Percentiles rank a stretch among this genome's conserved stretches.
These are phyloP conservation scores for Scaptomyza pallida DNA, from an alignment of 1,140 invertebrate species.

Conservation along the genomic window DNA sequence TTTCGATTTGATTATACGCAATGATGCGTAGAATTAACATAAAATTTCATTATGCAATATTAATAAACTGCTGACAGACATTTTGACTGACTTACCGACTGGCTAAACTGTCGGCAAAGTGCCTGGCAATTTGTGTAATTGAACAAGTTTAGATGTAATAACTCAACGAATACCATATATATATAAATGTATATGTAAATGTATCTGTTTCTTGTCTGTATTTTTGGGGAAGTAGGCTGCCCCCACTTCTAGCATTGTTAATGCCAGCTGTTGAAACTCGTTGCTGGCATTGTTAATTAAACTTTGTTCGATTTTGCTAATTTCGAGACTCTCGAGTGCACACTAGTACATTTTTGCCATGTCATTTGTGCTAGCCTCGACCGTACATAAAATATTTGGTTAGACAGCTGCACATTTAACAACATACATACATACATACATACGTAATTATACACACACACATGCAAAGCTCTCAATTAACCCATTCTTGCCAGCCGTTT, in stretches of 20 bases:
- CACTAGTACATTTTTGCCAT: conserved; percentile 53
- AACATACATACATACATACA: conserved; percentile 6
- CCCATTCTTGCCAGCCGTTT: conserved; percentile 49
- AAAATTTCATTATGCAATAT: conserved; percentile 83
- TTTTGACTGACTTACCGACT: conserved; percentile 29
- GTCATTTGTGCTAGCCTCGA: conserved; percentile 20
- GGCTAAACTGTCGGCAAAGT: conserved; percentile 17
- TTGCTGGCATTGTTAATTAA: conserved; percentile 70
- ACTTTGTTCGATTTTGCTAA: conserved; percentile 53
- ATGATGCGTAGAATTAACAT: conserved; percentile 84
- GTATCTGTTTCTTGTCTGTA: neutral
- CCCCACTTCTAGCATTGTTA: conserved; percentile 15
- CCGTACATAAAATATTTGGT: conserved; percentile 38
- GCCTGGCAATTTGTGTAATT: conserved; percentile 76
- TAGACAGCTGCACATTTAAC: conserved; percentile 38
- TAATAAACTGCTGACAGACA: conserved; percentile 78
- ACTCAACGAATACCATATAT: conserved; percentile 25
- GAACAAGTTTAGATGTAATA: conserved; percentile 52
- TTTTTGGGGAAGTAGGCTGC: neutral
- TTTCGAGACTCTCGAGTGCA: conserved; percentile 47
- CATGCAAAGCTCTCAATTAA: conserved; percentile 51
- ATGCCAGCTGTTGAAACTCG: conserved; percentile 29
- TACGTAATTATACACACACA: neutral
- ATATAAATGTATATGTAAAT: conserved; percentile 19
- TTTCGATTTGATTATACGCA: conserved; percentile 83